Conservation (phyloP, 2,113 vertebrate species). For the Brachyistius frenatus region DNA sequence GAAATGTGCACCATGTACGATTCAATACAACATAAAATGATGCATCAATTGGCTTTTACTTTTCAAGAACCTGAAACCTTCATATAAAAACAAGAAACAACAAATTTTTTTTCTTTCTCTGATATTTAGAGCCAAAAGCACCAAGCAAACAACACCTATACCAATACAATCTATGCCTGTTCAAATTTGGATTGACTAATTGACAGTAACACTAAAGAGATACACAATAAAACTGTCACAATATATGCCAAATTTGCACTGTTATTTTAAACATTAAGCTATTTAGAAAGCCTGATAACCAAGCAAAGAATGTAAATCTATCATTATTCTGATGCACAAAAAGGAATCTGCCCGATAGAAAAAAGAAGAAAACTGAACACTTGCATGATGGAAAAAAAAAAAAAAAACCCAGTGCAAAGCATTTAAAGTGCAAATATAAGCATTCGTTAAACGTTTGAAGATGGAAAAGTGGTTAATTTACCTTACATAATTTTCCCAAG, state of each 20-base stretch:
- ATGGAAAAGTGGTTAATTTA: slow-evolving; percentile 64
- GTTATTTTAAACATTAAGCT: not conserved
- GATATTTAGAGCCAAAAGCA: not conserved
- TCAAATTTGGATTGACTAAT: not conserved
- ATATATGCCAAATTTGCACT: not conserved
- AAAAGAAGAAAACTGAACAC: not conserved
- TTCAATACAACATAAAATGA: not conserved
- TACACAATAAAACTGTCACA: not conserved
- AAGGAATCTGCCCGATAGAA: not conserved
- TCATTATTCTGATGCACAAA: not conserved
- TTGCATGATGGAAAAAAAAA: not conserved
- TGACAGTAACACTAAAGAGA: not conserved
- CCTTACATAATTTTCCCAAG: slow-evolving; percentile 85
- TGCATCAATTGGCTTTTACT: not conserved
- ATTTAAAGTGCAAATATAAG: not conserved
- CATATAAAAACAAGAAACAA: not conserved
- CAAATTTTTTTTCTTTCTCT: not conserved
- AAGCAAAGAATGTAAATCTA: not conserved
- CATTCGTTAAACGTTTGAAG: not conserved
- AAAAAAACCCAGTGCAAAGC: not conserved
- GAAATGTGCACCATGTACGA: not conserved
- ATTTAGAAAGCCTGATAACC: not conserved
- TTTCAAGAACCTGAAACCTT: not conserved
- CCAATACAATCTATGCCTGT: not conserved
- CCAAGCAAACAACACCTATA: not conserved